Percentiles rank a stretch among this genome's conserved stretches.
Evolutionary conservation across 2,888 invertebrate genomes (phyloP).

Genomic region (Eupithecia tripunctaria): DNA sequence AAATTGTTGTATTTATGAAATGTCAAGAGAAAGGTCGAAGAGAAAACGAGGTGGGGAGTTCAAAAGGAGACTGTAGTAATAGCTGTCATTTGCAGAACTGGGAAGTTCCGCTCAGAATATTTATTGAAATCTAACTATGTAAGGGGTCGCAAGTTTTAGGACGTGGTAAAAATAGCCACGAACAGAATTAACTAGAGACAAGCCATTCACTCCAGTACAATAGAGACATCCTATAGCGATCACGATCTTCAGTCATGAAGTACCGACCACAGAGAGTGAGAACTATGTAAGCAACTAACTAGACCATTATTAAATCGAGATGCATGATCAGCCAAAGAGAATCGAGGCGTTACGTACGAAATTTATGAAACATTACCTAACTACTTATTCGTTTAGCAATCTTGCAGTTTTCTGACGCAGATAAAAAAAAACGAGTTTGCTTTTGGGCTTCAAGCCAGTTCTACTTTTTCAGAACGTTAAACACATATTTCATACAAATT

Average conservation of each 20-base stretch:
- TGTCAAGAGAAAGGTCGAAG: conserved; percentile 41
- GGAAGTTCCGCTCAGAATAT: background rate
- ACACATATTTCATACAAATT: conserved; percentile 8
- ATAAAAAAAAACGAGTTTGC: background rate
- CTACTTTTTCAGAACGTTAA: background rate
- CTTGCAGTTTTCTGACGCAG: background rate
- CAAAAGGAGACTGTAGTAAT: background rate
- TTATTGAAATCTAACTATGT: background rate
- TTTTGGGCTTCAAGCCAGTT: conserved; percentile 3
- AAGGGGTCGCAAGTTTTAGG: too few species aligned
- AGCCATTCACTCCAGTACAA: too few species aligned
- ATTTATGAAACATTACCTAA: background rate
- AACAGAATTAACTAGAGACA: too few species aligned
- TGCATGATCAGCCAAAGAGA: background rate
- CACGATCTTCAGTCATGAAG: too few species aligned
- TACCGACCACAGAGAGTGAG: too few species aligned
- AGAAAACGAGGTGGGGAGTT: conserved; percentile 1
- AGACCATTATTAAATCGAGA: background rate
- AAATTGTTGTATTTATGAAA: conserved; percentile 29
- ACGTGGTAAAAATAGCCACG: too few species aligned
- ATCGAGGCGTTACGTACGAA: background rate
- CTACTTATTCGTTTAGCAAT: background rate
- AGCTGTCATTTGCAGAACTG: background rate
- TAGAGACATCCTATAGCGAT: too few species aligned
- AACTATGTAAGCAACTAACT: background rate